A percentile compares a stretch with the other conserved stretches of the same genome.
Evolutionary conservation across 2,888 invertebrate genomes (phyloP).

Genomic region (Eristalis tenax): DNA sequence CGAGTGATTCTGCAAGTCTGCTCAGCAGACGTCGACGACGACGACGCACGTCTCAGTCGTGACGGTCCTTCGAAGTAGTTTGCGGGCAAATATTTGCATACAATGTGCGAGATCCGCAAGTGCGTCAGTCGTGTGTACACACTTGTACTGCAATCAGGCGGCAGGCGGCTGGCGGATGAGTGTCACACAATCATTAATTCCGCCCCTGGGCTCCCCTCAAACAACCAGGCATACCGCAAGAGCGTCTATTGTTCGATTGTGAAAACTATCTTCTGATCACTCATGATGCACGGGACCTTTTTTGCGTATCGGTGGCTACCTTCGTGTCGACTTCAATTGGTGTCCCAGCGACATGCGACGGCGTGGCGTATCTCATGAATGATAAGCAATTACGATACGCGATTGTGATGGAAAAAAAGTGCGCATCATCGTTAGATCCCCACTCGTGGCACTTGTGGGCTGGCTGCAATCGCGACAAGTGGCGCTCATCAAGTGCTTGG

Average conservation of each 20-base stretch:
- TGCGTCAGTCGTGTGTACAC: neutral
- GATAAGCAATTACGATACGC: slow-evolving; percentile 54
- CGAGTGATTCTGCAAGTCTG: neutral
- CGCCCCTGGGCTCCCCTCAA: neutral
- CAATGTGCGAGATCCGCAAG: neutral
- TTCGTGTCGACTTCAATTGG: slow-evolving; percentile 48
- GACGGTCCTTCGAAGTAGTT: neutral
- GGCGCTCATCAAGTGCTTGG: neutral
- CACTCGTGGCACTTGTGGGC: neutral
- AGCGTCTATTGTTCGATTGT: slow-evolving; percentile 39
- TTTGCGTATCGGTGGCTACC: slow-evolving; percentile 11
- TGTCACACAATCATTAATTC: neutral
- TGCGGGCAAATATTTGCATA: neutral
- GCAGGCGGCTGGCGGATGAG: neutral
- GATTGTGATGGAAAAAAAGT: slow-evolving; percentile 25
- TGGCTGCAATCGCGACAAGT: neutral
- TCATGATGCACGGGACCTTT: slow-evolving; percentile 38
- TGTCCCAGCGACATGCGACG: slow-evolving; percentile 25
- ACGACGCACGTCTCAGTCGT: neutral
- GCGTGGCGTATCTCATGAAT: slow-evolving; percentile 31
- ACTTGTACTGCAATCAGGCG: neutral
- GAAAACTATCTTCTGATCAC: slow-evolving; percentile 42
- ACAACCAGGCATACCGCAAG: neutral
- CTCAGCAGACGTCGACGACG: neutral
- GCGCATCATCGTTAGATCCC: slow-evolving; percentile 41